phyloP scores from a whole-genome alignment of 2,113 vertebrate genomes.

The Bagarius yarrelli region DNA sequence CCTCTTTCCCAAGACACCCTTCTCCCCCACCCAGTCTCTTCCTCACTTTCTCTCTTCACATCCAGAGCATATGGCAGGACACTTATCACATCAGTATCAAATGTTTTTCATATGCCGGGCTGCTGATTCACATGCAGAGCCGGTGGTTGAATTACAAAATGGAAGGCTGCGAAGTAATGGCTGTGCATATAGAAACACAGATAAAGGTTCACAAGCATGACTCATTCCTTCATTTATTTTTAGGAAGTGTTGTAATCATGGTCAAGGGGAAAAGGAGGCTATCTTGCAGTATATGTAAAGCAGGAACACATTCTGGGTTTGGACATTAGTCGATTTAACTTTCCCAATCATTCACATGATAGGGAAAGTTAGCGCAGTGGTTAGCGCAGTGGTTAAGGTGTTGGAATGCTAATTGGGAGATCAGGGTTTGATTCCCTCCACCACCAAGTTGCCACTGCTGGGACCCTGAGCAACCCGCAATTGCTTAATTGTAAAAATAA shows the following conservation, averaged over 20 bases:
- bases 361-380: no score
- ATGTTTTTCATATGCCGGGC: conserved; percentile 29
- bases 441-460: no score
- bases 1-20: conserved; percentile 45
- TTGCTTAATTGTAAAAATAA: no score
- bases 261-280: background rate
- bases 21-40: conserved; percentile 44
- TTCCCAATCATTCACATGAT: no score
- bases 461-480: no score
- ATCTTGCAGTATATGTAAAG: background rate
- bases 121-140: background rate
- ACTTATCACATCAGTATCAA: conserved; percentile 42
- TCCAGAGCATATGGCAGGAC: conserved; percentile 45
- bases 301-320: background rate
- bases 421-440: no score
- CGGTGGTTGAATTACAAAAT: background rate
- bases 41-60: conserved; percentile 38
- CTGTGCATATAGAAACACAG: background rate
- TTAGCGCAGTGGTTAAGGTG: no score
- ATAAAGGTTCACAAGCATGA: conserved; percentile 6
- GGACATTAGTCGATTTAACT: background rate
- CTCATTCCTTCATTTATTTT: background rate
- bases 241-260: no score
- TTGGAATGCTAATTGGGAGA: no score
- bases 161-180: background rate